These are phyloP conservation scores for Lamellibrachia satsuma DNA, from an alignment of 2,888 invertebrate genomes.

Conservation along the genomic window DNA sequence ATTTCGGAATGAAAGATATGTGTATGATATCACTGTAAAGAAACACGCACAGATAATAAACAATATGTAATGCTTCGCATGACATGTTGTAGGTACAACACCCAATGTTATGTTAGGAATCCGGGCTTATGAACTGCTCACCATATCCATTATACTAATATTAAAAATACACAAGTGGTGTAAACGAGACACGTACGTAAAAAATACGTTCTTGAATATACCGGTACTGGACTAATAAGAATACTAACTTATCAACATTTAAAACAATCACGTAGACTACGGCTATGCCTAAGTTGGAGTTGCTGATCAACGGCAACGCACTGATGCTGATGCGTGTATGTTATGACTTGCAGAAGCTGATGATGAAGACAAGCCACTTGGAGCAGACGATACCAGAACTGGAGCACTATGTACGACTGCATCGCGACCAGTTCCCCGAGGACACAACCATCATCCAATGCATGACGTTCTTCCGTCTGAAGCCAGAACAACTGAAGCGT, in stretches of 20 bases:
- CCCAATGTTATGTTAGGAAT: no score
- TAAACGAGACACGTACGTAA: no score
- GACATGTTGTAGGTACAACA: no score
- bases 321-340: background rate
- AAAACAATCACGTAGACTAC: background rate
- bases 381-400: constrained; percentile 39
- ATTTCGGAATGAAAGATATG: no score
- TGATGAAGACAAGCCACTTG: constrained; percentile 35
- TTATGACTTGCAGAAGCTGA: constrained; percentile 35
- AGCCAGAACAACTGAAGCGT: constrained; percentile 34
- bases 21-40: no score
- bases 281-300: constrained; percentile 29
- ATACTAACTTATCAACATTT: background rate
- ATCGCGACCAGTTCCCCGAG: constrained; percentile 43
- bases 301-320: constrained; percentile 21
- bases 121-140: no score
- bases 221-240: no score
- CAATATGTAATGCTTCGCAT: no score
- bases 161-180: no score
- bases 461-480: constrained; percentile 33
- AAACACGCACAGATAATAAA: no score
- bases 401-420: constrained; percentile 43
- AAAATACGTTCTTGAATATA: no score
- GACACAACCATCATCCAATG: constrained; percentile 41
- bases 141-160: no score